These are phyloP conservation scores for Charina bottae DNA, from an alignment of 2,113 vertebrate species.

Conservation along the genomic window DNA sequence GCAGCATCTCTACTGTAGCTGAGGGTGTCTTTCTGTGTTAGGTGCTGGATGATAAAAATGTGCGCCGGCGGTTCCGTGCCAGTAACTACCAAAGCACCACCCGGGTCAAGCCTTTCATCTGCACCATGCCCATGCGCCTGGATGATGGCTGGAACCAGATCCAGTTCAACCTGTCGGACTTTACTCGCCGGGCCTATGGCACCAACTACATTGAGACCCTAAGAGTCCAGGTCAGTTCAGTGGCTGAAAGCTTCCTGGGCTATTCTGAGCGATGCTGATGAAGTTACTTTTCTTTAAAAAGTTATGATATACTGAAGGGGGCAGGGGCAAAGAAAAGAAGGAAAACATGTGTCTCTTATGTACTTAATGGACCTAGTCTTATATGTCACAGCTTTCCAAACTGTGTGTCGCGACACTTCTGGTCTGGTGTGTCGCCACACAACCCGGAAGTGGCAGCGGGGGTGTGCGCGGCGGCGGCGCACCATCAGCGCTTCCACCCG, in stretches of 20 bases:
- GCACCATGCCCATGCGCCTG: constrained; percentile 97
- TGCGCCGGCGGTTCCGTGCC: constrained; percentile 90
- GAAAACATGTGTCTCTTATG: neutral
- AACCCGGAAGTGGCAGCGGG: too few species aligned
- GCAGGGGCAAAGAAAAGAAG: neutral
- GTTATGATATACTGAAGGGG: neutral
- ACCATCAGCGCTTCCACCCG: too few species aligned
- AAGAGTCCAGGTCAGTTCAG: constrained; percentile 85
- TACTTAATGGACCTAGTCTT: too few species aligned
- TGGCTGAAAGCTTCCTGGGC: neutral
- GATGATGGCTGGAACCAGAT: constrained; percentile 99
- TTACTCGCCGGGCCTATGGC: constrained; percentile 92
- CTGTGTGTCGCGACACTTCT: too few species aligned
- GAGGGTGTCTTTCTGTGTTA: constrained; percentile 47
- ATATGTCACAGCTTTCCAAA: too few species aligned
- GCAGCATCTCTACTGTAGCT: too few species aligned
- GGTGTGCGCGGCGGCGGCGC: too few species aligned
- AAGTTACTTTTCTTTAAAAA: neutral
- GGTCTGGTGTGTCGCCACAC: too few species aligned
- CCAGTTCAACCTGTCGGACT: constrained; percentile 95
- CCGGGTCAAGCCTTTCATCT: constrained; percentile 95
- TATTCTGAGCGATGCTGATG: neutral
- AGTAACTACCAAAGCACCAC: constrained; percentile 98
- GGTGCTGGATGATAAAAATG: constrained; percentile 98
- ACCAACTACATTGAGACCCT: constrained; percentile 97